Evolutionary conservation across 2,888 invertebrate species (phyloP), one percentile per base, ranked within the genome.

Genomic region (Hanleya hanleyi): DNA sequence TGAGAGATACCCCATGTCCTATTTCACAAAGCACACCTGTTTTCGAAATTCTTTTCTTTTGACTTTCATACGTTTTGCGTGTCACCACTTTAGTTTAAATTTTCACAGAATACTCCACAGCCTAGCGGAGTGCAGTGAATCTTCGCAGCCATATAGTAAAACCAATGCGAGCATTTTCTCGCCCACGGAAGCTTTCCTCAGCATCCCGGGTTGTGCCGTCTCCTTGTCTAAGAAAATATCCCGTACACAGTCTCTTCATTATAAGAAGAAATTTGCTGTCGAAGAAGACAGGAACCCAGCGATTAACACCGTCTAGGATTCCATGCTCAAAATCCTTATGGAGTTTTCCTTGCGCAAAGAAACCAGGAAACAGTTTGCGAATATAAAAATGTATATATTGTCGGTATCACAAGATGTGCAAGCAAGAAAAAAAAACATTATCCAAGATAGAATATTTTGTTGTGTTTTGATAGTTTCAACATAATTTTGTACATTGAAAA

Each of bases 71-170:
- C 47, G 47, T 4, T 47, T 22, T 47, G 47, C 22, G 47, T 47
- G 47, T 47, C 47, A 18, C 18, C 47, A 47, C 47, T 47, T 47
- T 47, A 22, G 47, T 47, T 47, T 47, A 18, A 47, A 47, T 47
- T 57, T 57, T 57, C 32, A 1, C 32, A 4, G 32, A 32, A 29
- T 57, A 15, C 29, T 32, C 57, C 57, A 57, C 26, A 57, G 22
- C 29, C 32, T 57, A 22, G 18, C 57, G 57, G 22, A 4, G 15
- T 26, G 22, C 1, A 32, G 32, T 26, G 57, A 57, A 57, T 12
- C 29, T 57, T 57, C 57, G 57, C 57, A 32, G 15, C 26, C 57
- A 57, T 57, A 57, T 32, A 57, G 57, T 57, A 57, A 57, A 15
- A 29, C 57, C 29, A 1, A 57, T 29, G 29, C 26, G 15, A 15